Base-by-base conservation (phyloP, 2,797 vertebrate genomes). In the Gorsachius magnificus region DNA sequence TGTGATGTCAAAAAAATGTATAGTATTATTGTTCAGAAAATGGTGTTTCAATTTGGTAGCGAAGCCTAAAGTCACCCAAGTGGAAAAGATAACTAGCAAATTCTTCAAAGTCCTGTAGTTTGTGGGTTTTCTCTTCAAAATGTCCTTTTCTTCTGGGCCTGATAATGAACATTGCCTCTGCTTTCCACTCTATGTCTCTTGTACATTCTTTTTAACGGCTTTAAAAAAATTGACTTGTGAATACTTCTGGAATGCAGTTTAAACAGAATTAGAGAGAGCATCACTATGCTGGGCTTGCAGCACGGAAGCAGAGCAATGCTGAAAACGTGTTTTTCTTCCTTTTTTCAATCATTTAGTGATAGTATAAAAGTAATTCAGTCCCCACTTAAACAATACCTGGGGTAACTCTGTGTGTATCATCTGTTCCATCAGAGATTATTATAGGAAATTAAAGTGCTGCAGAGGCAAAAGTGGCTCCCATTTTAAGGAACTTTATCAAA, bases 351-450 rank as follows among this genome's bases (percentile, higher is more conserved):
- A 90, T 96, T 96, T 95, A 94, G 77, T 92, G 79, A 89, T 89
- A 86, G 71, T 94, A 97, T 96, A 97, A 96, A 97, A 97, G 95
- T 97, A 97, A 98, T 98, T 98, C 95, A 96, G 60, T 95, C 95
- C 94, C 86, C 65, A 96, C 93, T 97, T 97, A 95, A 95, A 97
- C 92, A 96, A 91, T 97, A 97, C 96, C 98, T 97, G 95, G 72
- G 84, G 94, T 97, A 97, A 96, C 84, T 96, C 54, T 89, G 51
- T 91, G 69, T 96, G 82, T 78, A 97, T 98, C 92, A 96, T 95
- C 90, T 95, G 75, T 95, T 97, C 91, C 64, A 92, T 97, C 96
- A 96, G 94, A 94, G 94, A 94, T 95, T 79, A 96, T 97, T 97
- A 97, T 66, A 97, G 91, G 95, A 97, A 97, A 98, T 97, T 97